Evolutionary conservation across 2,113 vertebrate genomes (phyloP).

Genomic region (Nycticorax nycticorax): DNA sequence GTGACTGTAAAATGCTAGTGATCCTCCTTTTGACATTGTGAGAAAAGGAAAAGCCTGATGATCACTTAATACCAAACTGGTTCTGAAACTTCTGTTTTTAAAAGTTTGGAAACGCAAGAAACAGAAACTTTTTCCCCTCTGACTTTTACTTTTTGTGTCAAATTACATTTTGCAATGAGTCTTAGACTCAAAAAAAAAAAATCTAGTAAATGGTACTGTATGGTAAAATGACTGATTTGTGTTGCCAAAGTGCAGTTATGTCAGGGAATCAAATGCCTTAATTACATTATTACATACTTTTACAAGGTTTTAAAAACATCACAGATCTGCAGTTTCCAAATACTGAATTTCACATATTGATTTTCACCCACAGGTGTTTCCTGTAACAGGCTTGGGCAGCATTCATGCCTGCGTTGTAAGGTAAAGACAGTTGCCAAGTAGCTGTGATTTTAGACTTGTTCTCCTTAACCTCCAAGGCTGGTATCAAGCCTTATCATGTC

Average conservation of each 20-base stretch:
- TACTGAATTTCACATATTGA: not conserved
- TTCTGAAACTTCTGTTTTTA: not conserved
- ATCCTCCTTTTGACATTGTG: not conserved
- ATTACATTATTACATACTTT: not conserved
- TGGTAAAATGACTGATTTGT: not conserved
- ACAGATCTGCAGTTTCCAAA: not conserved
- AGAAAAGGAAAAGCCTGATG: not conserved
- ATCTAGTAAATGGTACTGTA: not conserved
- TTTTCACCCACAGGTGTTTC: slow-evolving; percentile 86
- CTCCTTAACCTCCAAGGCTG: not conserved
- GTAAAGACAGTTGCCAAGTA: slow-evolving; percentile 62
- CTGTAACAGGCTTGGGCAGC: slow-evolving; percentile 94
- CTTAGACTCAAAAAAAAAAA: not conserved
- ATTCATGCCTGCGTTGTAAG: slow-evolving; percentile 98
- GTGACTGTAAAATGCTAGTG: not conserved
- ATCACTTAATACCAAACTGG: not conserved
- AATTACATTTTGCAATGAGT: not conserved
- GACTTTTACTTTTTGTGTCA: not conserved
- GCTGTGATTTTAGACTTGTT: not conserved
- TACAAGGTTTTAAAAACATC: not conserved
- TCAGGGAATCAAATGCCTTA: not conserved
- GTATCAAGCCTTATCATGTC: not conserved
- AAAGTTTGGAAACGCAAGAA: not conserved
- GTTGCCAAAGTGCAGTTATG: not conserved
- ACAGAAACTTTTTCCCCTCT: not conserved